A percentile compares a stretch with the other conserved stretches of the same genome.
Evolutionary conservation across 2,797 vertebrate species (phyloP).

Genomic region (Novumbra hubbsi): DNA sequence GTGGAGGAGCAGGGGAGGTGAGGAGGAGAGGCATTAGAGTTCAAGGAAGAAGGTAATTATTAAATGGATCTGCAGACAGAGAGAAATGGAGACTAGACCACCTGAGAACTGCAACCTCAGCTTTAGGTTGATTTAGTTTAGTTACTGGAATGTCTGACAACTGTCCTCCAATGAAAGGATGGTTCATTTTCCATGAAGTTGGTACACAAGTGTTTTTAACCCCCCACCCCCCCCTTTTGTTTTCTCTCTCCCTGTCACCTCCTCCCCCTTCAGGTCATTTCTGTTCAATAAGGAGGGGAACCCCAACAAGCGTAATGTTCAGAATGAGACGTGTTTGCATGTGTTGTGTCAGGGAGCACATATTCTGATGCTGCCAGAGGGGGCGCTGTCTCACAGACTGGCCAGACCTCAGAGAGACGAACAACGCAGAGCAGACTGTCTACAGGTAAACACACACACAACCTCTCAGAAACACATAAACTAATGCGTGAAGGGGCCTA

Average conservation of each 20-base stretch:
- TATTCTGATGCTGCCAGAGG: slow-evolving; percentile 90
- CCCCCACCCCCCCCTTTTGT: not conserved
- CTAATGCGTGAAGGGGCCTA: not conserved
- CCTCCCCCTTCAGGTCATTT: slow-evolving; percentile 81
- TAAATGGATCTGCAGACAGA: slow-evolving; percentile 55
- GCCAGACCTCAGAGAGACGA: slow-evolving; percentile 88
- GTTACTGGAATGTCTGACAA: slow-evolving; percentile 14
- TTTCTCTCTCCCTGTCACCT: not conserved
- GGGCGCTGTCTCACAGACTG: slow-evolving; percentile 90
- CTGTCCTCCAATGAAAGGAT: slow-evolving; percentile 11
- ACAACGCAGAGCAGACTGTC: slow-evolving; percentile 89
- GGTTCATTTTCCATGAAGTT: slow-evolving; percentile 21
- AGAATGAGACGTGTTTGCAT: slow-evolving; percentile 97
- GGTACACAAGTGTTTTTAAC: slow-evolving; percentile 31
- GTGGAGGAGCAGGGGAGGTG: not conserved
- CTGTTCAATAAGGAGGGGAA: slow-evolving; percentile 97
- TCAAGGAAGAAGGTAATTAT: slow-evolving; percentile 38
- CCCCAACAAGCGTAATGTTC: slow-evolving; percentile 96
- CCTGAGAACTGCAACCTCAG: slow-evolving; percentile 45
- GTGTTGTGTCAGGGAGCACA: slow-evolving; percentile 96
- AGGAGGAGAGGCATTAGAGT: not conserved
- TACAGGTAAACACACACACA: slow-evolving; percentile 56
- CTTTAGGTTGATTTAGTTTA: not conserved
- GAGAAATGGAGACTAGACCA: slow-evolving; percentile 47
- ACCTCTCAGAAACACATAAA: not conserved